These are phyloP conservation scores for Beris chalybata DNA, from an alignment of 2,888 invertebrate species.

Conservation along the genomic window DNA sequence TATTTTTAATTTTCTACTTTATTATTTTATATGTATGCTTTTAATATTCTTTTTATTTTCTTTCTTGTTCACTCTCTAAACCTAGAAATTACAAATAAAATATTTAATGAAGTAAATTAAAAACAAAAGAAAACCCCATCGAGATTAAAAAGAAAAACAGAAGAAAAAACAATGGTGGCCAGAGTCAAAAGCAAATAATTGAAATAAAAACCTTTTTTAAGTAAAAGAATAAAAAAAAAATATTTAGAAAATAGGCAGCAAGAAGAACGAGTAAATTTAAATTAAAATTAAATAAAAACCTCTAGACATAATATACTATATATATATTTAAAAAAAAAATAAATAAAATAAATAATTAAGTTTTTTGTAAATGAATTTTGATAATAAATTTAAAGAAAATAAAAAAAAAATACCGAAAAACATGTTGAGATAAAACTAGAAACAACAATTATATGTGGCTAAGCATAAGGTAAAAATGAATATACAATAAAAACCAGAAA, in stretches of 20 bases:
- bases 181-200: conserved; percentile 4
- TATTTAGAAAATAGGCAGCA: not conserved
- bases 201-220: too few relatives aligned
- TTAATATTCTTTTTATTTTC: too few relatives aligned
- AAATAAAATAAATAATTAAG: conserved; percentile 8
- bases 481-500: conserved; percentile 5
- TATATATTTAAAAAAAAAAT: conserved; percentile 18
- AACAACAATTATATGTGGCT: not conserved
- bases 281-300: conserved; percentile 12
- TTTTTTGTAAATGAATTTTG: conserved; percentile 32
- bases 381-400: conserved; percentile 27
- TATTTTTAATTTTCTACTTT: too few relatives aligned
- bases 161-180: conserved; percentile 12
- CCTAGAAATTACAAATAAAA: not conserved
- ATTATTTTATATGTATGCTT: too few relatives aligned
- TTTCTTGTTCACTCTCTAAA: too few relatives aligned
- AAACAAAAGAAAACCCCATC: conserved; percentile 31
- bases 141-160: conserved; percentile 12
- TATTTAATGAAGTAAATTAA: conserved; percentile 6
- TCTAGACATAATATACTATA: conserved; percentile 18
- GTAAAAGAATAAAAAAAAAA: conserved; percentile 1
- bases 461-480: conserved; percentile 7
- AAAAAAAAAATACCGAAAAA: conserved; percentile 13
- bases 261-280: conserved; percentile 6
- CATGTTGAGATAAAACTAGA: conserved; percentile 24